Evolutionary conservation across 2,888 invertebrate genomes (phyloP), one percentile per base, ranked within the genome.

Genomic region (Drosophila birchii): DNA sequence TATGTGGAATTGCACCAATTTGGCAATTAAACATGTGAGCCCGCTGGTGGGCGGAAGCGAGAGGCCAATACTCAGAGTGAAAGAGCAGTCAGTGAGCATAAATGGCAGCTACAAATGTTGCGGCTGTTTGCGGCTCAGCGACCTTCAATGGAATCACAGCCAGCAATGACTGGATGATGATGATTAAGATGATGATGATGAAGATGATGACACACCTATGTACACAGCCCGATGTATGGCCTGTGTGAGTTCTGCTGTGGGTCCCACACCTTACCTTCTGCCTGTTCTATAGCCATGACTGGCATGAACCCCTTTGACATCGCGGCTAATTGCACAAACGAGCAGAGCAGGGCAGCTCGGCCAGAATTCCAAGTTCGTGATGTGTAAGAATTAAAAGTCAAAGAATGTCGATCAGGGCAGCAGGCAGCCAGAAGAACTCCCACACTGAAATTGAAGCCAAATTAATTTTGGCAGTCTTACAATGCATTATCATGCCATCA

Each of bases 1-100:
- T 84, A 88, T 87, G 79, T 76, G 68, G 88, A 86, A 89, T 88
- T 86, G 85, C 89, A 85, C 85, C 89, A 86, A 89, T 86, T 86
- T 86, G 77, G 78, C 88, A 89, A 86, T 86, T 86, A 86, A 88
- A 79, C 89, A 85, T 87, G 75, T 81, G 85, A 80, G 64, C 66
- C 71, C 60, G 39, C 53, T 58, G 66, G 74, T 63, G 63, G 20
- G 62, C 71, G 56, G 68, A 54, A 43, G 49, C 58, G 59, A 66
- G 78, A 60, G 61, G 61, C 32, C 23, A 12, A 47, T 26, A 45
- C 45, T 16, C 44, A 45, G 78, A 57, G 64, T n/a, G 55, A 62
- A 59, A 47, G 73, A 32, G 60, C 34, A 68, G 29, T n/a, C 29
- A 57, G 59, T 58, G 71, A 71, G 77, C 73, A 87, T 77, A 89